Evolutionary conservation across 2,888 invertebrate genomes (phyloP).

Genomic region (Drosophila helvetica): DNA sequence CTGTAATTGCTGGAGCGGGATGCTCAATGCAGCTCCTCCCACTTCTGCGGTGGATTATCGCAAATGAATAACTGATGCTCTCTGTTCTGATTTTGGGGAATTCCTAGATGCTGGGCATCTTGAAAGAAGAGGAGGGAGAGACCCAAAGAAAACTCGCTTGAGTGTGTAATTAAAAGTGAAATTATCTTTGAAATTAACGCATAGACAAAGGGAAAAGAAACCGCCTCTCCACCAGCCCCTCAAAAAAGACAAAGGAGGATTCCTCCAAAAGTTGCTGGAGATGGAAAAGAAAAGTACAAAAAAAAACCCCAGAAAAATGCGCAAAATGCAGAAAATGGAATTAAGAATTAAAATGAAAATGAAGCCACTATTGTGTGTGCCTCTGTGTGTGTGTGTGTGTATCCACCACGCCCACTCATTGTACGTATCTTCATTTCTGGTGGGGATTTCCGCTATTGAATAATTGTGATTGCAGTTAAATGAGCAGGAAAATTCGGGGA

Average conservation of each 20-base stretch:
- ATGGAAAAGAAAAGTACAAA: conserved; percentile 1
- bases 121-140: neutral
- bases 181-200: conserved; percentile 63
- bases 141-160: conserved; percentile 14
- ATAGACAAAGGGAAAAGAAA: conserved; percentile 44
- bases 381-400: neutral
- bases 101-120: conserved; percentile 10
- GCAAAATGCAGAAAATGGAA: conserved; percentile 25
- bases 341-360: conserved; percentile 23
- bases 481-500: conserved; percentile 81
- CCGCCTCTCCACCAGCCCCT: neutral
- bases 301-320: conserved; percentile 35
- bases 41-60: conserved; percentile 44
- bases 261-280: neutral
- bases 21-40: conserved; percentile 8
- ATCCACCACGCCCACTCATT: conserved; percentile 50
- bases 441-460: conserved; percentile 76
- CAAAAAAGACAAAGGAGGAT: conserved; percentile 6
- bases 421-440: conserved; percentile 28
- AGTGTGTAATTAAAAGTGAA: conserved; percentile 69
- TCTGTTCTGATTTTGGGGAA: conserved; percentile 14
- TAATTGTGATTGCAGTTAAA: conserved; percentile 81
- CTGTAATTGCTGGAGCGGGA: conserved; percentile 35
- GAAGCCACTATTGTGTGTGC: conserved; percentile 2
- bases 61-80: conserved; percentile 53